These are phyloP conservation scores for Zaprionus ghesquierei DNA, from an alignment of 1,140 invertebrate species.

Conservation along the genomic window DNA sequence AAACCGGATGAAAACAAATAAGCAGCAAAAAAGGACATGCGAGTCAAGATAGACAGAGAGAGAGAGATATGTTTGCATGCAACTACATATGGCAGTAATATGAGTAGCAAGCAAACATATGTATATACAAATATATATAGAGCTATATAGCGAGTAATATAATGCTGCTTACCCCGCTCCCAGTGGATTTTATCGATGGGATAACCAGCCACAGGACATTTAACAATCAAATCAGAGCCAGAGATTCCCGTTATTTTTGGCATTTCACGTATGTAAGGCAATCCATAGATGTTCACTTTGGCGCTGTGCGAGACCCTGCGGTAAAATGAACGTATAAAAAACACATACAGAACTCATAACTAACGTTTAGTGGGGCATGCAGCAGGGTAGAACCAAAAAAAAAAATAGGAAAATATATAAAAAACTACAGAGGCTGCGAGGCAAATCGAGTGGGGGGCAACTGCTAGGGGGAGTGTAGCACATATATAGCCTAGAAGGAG, in stretches of 20 bases:
- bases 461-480: not conserved
- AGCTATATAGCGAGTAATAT: not conserved
- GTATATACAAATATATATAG: conserved; percentile 12
- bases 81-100: not conserved
- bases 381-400: not conserved
- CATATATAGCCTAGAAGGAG: not conserved
- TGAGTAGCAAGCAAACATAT: not conserved
- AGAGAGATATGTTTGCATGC: not conserved
- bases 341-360: conserved; percentile 39
- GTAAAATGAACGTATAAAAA: conserved; percentile 38
- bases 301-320: conserved; percentile 89
- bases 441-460: not conserved
- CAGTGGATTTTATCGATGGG: conserved; percentile 94
- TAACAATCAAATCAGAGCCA: conserved; percentile 92
- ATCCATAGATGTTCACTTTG: conserved; percentile 94
- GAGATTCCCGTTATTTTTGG: conserved; percentile 95
- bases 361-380: conserved; percentile 35
- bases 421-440: not conserved
- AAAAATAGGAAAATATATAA: too few relatives aligned
- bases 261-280: conserved; percentile 95
- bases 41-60: not conserved
- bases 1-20: conserved; percentile 26
- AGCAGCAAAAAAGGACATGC: conserved; percentile 1
- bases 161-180: conserved; percentile 89
- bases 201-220: conserved; percentile 96